phyloP scores from a whole-genome alignment of 2,888 invertebrate genomes.

The Strigamia maritima region DNA sequence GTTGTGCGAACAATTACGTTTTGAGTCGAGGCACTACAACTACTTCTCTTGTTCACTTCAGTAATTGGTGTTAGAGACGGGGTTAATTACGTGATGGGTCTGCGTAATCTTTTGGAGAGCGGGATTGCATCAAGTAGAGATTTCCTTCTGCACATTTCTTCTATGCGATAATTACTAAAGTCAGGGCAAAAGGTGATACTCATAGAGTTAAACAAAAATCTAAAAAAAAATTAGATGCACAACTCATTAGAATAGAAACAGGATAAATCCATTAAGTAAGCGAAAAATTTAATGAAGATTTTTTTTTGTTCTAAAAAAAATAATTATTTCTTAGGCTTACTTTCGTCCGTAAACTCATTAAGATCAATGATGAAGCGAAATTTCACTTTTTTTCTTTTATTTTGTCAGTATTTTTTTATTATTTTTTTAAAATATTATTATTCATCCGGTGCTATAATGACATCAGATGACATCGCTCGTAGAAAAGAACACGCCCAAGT shows the following conservation, averaged over 20 bases:
- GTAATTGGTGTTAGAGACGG: constrained; percentile 14
- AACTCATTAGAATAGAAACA: neutral
- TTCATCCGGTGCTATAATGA: neutral
- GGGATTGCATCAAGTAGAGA: neutral
- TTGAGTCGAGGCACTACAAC: neutral
- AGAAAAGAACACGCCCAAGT: constrained; percentile 27
- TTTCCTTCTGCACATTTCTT: neutral
- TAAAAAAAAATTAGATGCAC: neutral
- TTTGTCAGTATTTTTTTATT: neutral
- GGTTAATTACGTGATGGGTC: constrained; percentile 11
- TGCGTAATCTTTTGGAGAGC: constrained; percentile 6
- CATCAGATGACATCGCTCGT: constrained; percentile 29
- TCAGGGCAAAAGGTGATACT: neutral
- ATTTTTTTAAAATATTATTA: neutral
- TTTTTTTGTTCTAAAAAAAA: neutral
- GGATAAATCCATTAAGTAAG: neutral
- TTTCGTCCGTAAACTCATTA: neutral
- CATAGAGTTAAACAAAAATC: neutral
- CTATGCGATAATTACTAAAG: neutral
- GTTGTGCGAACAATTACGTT: constrained; percentile 8
- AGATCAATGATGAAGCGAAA: constrained; percentile 12
- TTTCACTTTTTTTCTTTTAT: neutral
- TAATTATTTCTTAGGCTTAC: neutral
- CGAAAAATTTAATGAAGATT: neutral
- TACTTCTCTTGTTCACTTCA: constrained; percentile 3